Base-by-base conservation (phyloP, 2,797 vertebrate genomes). In the Triplophysa yarkandensis region DNA sequence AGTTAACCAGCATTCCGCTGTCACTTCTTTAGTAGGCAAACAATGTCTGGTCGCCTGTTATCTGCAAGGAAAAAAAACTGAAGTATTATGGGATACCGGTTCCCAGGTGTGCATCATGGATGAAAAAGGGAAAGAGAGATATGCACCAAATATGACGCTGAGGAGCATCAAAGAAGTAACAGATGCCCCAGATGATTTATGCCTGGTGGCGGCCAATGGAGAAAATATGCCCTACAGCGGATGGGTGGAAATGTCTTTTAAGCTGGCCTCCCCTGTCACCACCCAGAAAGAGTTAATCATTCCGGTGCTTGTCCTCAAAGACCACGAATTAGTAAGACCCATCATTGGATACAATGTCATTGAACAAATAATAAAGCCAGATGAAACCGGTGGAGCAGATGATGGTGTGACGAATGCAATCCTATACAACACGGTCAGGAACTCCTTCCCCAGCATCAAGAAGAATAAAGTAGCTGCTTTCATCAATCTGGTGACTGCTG, bases 201-300 rank as follows among this genome's bases (percentile, higher is more conserved):
- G 39, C 44, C 44, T 81, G 3, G 34, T 61, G 4, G 77, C 73
- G 32, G 70, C 70, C 2, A 81, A 83, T 36, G 71, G 68, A 0
- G 36, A 19, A 0, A 27, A 6, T 2, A 82, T 82, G 60, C 63
- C 70, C 1, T 74, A 78, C 2, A 50, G 9, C 0, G 74, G 57
- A 23, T 82, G 41, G 10, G 52, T 79, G 19, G 68, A 81, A 3
- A 44, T 77, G 3, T 68, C 74, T 19, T 69, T 79, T 39, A 48
- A 62, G 4, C 17, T 76, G 10, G 39, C 74, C 16, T 62, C 64
- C 3, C 32, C 61, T 3, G 57, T 55, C 4, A 21, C 7, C 36
- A 10, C 63, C 6, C 8, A 28, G 1, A 41, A 25, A n/a, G 57
- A 78, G 19, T 58, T 77, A 17, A 16, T 71, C 48, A 30, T 82